Percentiles rank a stretch among this genome's conserved stretches.
These are phyloP conservation scores for Cryptophagus acutangulus DNA, from an alignment of 2,888 invertebrate species.

Conservation along the genomic window DNA sequence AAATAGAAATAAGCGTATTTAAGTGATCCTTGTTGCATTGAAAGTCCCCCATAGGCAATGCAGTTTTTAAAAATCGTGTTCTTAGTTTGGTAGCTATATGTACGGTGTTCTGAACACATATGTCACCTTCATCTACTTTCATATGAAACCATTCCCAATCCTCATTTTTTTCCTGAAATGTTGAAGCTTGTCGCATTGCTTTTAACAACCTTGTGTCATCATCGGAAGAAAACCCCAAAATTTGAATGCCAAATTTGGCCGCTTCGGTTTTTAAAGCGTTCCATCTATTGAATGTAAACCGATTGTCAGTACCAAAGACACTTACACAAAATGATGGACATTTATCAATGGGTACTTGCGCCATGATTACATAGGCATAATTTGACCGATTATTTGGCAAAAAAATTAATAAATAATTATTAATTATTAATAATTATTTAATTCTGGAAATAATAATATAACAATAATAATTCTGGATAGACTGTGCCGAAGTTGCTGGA, in stretches of 20 bases:
- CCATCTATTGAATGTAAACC: not conserved
- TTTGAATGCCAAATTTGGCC: constrained; percentile 3
- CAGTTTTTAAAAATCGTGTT: constrained; percentile 10
- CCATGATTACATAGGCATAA: not conserved
- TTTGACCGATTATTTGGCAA: not conserved
- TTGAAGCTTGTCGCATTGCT: constrained; percentile 10
- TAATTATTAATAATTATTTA: too few species aligned
- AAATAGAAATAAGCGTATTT: constrained; percentile 5
- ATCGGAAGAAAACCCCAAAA: constrained; percentile 12
- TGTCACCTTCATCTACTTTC: not conserved
- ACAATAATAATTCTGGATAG: too few species aligned
- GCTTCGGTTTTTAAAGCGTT: not conserved
- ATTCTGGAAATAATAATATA: too few species aligned
- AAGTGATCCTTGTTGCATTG: constrained; percentile 8
- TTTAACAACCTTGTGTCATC: constrained; percentile 13
- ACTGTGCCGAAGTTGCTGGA: not conserved
- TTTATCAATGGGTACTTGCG: too few species aligned
- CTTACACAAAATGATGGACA: constrained; percentile 8
- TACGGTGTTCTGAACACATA: constrained; percentile 16
- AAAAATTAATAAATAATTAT: not conserved
- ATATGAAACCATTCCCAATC: not conserved
- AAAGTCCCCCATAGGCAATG: constrained; percentile 12
- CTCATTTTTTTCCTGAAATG: not conserved
- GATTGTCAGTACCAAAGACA: not conserved
- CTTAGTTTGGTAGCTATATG: constrained; percentile 17